Evolutionary conservation across 1,140 invertebrate species (phyloP), one percentile per base, ranked within the genome.

Genomic region (Pemphigus obesinymphae): DNA sequence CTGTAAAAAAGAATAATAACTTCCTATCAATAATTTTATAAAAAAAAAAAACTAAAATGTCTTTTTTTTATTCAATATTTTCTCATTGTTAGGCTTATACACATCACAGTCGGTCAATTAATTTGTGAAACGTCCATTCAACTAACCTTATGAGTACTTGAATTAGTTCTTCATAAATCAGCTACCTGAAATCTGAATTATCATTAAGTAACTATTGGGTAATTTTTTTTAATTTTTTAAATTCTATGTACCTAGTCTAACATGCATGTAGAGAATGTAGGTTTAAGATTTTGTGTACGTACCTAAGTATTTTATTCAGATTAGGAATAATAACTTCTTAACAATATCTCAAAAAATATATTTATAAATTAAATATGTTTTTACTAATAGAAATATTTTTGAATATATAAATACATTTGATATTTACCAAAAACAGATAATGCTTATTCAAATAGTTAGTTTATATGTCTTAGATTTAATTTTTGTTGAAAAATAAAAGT

Each of bases 201-300:
- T 70, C 68, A 45, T 70, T 70, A 70, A 70, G 68, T 70, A 70
- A 70, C 40, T 70, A 23, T 70, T 70, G 45, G 37, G 37, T 70
- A 45, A 70, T 45, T 70, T 26, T 70, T 23, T 70, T 43, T 70
- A n/a, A 70, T 45, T 70, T 45, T 29, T 45, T 45, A 15, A 70
- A 45, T 70, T 70, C 37, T 70, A 70, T n/a, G n/a, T n/a, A n/a
- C 11, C 45, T 70, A 43, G 13, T 70, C 23, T 70, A 45, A 70
- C 37, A 45, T 70, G 63, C 63, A 66, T 66, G 63, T 37, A 23
- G 3, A 48, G 8, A 34, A 37, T 66, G n/a, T 66, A 37, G 31
- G 31, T 20, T 13, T 7, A 66, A 23, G 10, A 66, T 66, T n/a
- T 23, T 63, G 20, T 40, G 29, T 5, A 40, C 37, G 8, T 40